phyloP scores from a whole-genome alignment of 2,113 vertebrate species.

The Catharus fuscescens region DNA sequence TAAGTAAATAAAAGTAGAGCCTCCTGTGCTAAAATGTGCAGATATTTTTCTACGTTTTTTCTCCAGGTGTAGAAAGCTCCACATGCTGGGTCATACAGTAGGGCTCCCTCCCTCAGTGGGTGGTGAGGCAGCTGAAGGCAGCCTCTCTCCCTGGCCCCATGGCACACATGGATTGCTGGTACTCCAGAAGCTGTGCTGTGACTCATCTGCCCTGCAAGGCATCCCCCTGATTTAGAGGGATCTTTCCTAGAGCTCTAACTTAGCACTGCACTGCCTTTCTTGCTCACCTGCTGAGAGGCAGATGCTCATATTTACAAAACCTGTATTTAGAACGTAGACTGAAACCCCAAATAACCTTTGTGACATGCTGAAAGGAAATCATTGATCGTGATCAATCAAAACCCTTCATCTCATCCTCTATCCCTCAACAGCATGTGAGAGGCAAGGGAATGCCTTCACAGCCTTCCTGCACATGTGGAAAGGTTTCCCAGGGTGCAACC shows the following conservation, averaged over 20 bases:
- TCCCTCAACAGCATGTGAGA: neutral
- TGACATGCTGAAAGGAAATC: neutral
- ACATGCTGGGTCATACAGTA: fast-evolving
- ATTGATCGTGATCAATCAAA: neutral
- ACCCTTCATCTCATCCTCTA: neutral
- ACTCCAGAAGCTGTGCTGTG: neutral
- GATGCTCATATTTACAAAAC: neutral
- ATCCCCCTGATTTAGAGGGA: neutral
- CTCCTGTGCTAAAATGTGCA: neutral
- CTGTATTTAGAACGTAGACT: neutral
- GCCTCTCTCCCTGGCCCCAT: neutral
- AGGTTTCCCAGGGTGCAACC: neutral
- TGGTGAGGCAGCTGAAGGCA: neutral
- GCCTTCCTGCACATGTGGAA: neutral
- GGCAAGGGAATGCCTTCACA: neutral
- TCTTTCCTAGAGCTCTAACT: neutral
- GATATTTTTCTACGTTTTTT: neutral
- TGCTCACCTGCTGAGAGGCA: neutral
- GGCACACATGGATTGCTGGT: neutral
- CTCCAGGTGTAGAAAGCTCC: neutral
- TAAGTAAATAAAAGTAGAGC: neutral
- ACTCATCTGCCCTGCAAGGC: fast-evolving
- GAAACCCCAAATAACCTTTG: neutral
- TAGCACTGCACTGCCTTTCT: neutral
- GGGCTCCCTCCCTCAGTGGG: neutral